phyloP scores from a whole-genome alignment of 2,888 invertebrate genomes.

The Latrodectus elegans region DNA sequence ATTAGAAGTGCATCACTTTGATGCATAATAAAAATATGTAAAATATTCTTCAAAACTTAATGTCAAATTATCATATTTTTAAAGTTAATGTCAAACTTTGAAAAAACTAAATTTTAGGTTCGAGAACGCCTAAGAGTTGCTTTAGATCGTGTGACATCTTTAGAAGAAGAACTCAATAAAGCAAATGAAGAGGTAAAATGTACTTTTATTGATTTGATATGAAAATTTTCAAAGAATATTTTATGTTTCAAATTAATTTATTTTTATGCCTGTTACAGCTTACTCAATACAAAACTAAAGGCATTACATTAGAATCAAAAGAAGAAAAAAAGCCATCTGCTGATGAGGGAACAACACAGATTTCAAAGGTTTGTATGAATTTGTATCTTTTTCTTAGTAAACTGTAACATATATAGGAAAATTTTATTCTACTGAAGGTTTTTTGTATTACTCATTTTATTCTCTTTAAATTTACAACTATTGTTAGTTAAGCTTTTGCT shows the following conservation, averaged over 20 bases:
- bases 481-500: too few relatives aligned
- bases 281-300: conserved; percentile 66
- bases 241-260: neutral
- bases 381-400: neutral
- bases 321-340: conserved; percentile 61
- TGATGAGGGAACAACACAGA: conserved; percentile 50
- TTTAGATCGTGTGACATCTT: conserved; percentile 93
- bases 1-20: too few relatives aligned
- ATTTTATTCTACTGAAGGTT: too few relatives aligned
- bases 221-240: neutral
- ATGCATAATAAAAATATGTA: too few relatives aligned
- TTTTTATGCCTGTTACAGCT: conserved; percentile 33
- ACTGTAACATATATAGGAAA: too few relatives aligned
- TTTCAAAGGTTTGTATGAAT: conserved; percentile 45
- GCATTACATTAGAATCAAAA: conserved; percentile 60
- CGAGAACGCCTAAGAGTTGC: conserved; percentile 96
- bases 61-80: too few relatives aligned
- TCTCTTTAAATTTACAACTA: too few relatives aligned
- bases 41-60: too few relatives aligned
- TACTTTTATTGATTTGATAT: neutral
- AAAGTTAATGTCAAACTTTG: too few relatives aligned
- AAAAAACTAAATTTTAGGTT: conserved; percentile 77
- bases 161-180: conserved; percentile 96
- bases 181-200: conserved; percentile 88
- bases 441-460: too few relatives aligned